Evolutionary conservation across 2,888 invertebrate species (phyloP).

Genomic region (Drosophila engyochracea): DNA sequence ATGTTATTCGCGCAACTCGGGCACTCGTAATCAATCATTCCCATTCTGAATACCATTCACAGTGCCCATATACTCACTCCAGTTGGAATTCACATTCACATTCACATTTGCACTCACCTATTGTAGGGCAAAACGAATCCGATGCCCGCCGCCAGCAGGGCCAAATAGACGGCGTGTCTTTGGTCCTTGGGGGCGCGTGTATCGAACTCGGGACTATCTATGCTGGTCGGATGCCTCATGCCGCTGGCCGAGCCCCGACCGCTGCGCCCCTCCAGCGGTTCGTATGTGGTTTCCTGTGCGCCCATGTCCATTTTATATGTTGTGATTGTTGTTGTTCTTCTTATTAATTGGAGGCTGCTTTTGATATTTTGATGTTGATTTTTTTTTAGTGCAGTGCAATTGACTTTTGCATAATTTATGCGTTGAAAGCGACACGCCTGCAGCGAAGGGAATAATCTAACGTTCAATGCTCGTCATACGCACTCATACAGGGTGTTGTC

Average conservation of each 20-base stretch:
- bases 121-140: conserved; percentile 97
- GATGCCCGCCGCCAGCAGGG: conserved; percentile 92
- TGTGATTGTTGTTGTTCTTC: conserved; percentile 2
- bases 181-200: conserved; percentile 85
- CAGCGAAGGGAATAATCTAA: conserved; percentile 26
- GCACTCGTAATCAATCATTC: conserved; percentile 32
- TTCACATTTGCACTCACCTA: conserved; percentile 87
- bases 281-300: conserved; percentile 84
- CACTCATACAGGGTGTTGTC: conserved; percentile 60
- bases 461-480: conserved; percentile 20
- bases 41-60: conserved; percentile 13
- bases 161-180: conserved; percentile 84
- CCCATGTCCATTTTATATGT: conserved; percentile 65
- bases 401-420: conserved; percentile 57
- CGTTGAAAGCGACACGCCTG: conserved; percentile 36
- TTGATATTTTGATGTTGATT: conserved; percentile 9
- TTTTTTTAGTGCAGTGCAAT: conserved; percentile 28
- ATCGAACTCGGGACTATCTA: conserved; percentile 85
- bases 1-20: conserved; percentile 9
- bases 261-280: conserved; percentile 83
- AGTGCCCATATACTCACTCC: background rate
- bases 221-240: conserved; percentile 76
- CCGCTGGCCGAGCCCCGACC: conserved; percentile 46
- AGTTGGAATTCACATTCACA: background rate
- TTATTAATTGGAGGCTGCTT: conserved; percentile 1